These are phyloP conservation scores for Bostrychus sinensis DNA, from an alignment of 2,113 vertebrate genomes.

Conservation along the genomic window DNA sequence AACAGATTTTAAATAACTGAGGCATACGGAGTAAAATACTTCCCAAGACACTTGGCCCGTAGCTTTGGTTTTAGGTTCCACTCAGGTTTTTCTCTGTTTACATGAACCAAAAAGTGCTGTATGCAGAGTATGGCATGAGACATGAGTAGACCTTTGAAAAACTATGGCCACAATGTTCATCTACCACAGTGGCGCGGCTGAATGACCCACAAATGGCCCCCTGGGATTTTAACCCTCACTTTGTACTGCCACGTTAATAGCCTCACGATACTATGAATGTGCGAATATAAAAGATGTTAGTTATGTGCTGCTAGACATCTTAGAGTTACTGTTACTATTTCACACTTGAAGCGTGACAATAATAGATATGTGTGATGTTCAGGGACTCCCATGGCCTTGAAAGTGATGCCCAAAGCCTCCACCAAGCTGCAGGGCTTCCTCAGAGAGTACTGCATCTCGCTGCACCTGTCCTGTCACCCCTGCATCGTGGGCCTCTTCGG, in stretches of 20 bases:
- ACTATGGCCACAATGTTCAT: background rate
- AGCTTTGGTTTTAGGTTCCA: no score
- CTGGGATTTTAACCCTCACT: background rate
- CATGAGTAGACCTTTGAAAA: background rate
- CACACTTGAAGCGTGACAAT: background rate
- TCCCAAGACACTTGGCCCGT: background rate
- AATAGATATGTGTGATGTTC: constrained; percentile 22
- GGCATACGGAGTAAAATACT: background rate
- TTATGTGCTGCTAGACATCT: background rate
- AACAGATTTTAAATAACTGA: no score
- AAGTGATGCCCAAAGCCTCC: constrained; percentile 89
- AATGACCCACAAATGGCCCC: background rate
- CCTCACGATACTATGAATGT: background rate
- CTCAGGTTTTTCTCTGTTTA: no score
- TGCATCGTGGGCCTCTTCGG: constrained; percentile 89
- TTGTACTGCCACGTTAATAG: background rate
- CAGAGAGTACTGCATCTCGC: constrained; percentile 91
- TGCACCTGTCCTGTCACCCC: constrained; percentile 87
- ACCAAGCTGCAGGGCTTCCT: constrained; percentile 92
- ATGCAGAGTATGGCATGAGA: background rate
- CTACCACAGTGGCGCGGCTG: background rate
- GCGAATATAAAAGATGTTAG: background rate
- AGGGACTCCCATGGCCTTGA: constrained; percentile 94
- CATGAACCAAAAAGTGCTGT: background rate
- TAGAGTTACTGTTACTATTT: background rate